phyloP scores from a whole-genome alignment of 2,797 vertebrate species.

The Pempheris klunzingeri region DNA sequence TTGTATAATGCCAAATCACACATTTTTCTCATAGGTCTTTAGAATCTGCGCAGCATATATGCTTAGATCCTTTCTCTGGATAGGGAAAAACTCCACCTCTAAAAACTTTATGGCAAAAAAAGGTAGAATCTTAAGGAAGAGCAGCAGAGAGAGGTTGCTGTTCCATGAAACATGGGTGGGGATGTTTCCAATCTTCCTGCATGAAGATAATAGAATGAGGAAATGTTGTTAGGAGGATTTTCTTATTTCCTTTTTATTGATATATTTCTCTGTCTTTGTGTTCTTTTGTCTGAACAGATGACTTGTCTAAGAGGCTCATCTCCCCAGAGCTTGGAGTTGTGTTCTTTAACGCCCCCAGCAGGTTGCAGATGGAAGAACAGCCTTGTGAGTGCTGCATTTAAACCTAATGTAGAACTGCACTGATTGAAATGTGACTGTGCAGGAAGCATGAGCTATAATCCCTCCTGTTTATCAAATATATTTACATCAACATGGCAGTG shows the following conservation, averaged over 20 bases:
- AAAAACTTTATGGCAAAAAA: too few species aligned
- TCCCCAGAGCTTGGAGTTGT: conserved; percentile 94
- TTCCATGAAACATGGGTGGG: conserved; percentile 63
- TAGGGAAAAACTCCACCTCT: too few species aligned
- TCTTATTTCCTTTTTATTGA: background rate
- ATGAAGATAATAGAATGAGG: background rate
- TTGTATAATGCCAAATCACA: background rate
- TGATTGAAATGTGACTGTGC: background rate
- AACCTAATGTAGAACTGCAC: background rate
- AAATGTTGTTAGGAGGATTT: background rate
- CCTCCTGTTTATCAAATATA: background rate
- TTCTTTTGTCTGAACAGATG: conserved; percentile 74
- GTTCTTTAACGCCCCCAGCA: conserved; percentile 90
- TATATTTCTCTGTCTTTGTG: conserved; percentile 6
- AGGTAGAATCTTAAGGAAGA: background rate
- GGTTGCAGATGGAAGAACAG: conserved; percentile 70
- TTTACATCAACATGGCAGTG: background rate
- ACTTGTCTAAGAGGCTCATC: conserved; percentile 90
- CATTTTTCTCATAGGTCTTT: background rate
- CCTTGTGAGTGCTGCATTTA: conserved; percentile 74
- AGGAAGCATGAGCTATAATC: background rate
- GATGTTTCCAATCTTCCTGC: background rate
- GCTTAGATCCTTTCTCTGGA: background rate
- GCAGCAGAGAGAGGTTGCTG: background rate
- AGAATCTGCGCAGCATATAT: background rate